Percentiles rank a stretch among this genome's conserved stretches.
Conservation (phyloP, 2,113 vertebrate genomes). For the Acrocephalus arundinaceus region DNA sequence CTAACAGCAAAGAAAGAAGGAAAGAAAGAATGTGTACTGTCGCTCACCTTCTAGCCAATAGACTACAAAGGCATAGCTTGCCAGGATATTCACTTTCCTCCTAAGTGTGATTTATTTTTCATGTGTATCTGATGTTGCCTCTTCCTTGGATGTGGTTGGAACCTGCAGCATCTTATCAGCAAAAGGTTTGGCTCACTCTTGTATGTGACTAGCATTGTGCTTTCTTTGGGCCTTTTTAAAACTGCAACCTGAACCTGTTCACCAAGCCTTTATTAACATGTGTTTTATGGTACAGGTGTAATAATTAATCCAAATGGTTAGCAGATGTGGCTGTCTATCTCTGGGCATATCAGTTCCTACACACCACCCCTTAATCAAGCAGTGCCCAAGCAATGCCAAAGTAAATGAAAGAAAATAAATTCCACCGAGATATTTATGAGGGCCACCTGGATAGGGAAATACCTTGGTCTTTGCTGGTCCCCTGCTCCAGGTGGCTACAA, state of each 20-base stretch:
- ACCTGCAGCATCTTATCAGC: neutral
- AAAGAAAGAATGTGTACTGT: slow-evolving; percentile 1
- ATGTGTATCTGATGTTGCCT: neutral
- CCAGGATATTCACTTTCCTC: neutral
- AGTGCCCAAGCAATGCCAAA: slow-evolving; percentile 74
- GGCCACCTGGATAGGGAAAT: slow-evolving; percentile 76
- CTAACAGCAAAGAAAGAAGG: slow-evolving; percentile 51
- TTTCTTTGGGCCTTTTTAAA: slow-evolving; percentile 41
- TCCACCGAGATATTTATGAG: slow-evolving; percentile 74
- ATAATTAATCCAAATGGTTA: slow-evolving; percentile 79
- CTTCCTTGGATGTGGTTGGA: neutral
- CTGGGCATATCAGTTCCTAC: slow-evolving; percentile 61
- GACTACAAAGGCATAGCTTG: slow-evolving; percentile 24
- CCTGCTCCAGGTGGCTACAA: slow-evolving; percentile 55
- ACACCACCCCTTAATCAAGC: slow-evolving; percentile 70
- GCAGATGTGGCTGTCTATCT: slow-evolving; percentile 79
- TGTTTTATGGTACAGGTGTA: slow-evolving; percentile 78
- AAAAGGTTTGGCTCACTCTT: neutral
- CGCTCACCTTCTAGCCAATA: slow-evolving; percentile 35
- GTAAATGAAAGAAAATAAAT: slow-evolving; percentile 83
- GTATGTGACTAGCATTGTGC: neutral
- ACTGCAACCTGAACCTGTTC: slow-evolving; percentile 59
- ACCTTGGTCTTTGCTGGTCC: slow-evolving; percentile 54
- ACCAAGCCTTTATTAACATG: slow-evolving; percentile 69
- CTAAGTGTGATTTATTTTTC: slow-evolving; percentile 1